phyloP scores from a whole-genome alignment of 2,113 vertebrate genomes.

The Neolamprologus devosi region DNA sequence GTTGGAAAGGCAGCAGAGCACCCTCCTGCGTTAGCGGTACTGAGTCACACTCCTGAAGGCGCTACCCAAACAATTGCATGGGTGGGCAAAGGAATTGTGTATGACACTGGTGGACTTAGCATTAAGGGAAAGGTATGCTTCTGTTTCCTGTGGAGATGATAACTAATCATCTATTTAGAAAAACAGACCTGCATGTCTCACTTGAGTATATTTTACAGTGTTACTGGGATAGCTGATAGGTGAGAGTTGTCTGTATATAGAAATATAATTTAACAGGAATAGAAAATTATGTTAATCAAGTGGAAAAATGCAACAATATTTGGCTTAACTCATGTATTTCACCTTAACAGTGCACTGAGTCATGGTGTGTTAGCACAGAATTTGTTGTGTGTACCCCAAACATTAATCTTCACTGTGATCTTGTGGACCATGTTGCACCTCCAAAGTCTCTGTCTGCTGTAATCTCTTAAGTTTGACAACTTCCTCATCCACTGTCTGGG shows the following conservation, averaged over 20 bases:
- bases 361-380: neutral
- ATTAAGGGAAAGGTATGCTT: slow-evolving; percentile 85
- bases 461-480: neutral
- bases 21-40: slow-evolving; percentile 85
- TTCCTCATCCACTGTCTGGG: neutral
- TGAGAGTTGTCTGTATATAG: neutral
- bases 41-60: slow-evolving; percentile 89
- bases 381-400: neutral
- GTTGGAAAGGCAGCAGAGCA: slow-evolving; percentile 91
- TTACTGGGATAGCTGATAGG: neutral
- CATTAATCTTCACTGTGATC: neutral
- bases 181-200: neutral
- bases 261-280: neutral
- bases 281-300: neutral
- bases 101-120: slow-evolving; percentile 97
- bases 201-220: neutral
- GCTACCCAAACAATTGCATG: slow-evolving; percentile 97
- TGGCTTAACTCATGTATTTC: neutral
- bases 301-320: neutral
- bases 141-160: neutral
- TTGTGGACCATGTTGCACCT: neutral
- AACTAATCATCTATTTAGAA: neutral
- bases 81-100: slow-evolving; percentile 98
- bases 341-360: neutral
- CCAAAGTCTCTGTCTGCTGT: neutral